Percentiles rank a stretch among this genome's conserved stretches.
Evolutionary conservation across 2,113 vertebrate species (phyloP).

Genomic region (Misgurnus mizolepis): DNA sequence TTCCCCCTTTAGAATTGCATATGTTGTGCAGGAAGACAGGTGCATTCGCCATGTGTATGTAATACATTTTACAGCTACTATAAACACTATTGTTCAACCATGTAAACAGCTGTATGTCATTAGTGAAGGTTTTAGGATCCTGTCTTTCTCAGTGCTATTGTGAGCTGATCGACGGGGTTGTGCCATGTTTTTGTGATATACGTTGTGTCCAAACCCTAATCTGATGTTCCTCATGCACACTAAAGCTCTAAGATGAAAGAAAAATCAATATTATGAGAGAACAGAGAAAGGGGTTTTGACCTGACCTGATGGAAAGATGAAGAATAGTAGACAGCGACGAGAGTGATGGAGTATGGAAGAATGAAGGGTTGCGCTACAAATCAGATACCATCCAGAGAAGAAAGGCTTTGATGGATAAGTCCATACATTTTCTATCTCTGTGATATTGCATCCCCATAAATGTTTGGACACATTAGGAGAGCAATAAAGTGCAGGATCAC

Average conservation of each 20-base stretch:
- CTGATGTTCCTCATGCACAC: constrained; percentile 33
- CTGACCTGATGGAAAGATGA: constrained; percentile 43
- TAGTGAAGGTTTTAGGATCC: background rate
- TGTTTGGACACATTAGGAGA: constrained; percentile 50
- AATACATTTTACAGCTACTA: constrained; percentile 23
- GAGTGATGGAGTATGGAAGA: constrained; percentile 2
- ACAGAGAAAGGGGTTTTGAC: constrained; percentile 20
- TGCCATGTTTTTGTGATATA: constrained; percentile 27
- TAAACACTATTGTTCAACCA: background rate
- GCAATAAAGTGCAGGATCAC: constrained; percentile 40
- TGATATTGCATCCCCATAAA: constrained; percentile 51
- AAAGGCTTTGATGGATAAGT: constrained; percentile 46
- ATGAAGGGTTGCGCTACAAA: background rate
- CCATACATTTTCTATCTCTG: background rate
- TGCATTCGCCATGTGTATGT: constrained; percentile 20
- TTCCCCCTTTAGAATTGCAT: background rate
- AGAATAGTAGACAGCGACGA: constrained; percentile 12
- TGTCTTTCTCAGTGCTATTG: constrained; percentile 12
- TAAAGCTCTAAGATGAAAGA: constrained; percentile 32
- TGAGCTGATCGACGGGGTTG: constrained; percentile 24
- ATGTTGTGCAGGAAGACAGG: background rate
- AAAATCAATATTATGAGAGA: constrained; percentile 51
- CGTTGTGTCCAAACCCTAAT: constrained; percentile 24
- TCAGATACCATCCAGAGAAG: constrained; percentile 29
- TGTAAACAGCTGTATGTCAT: constrained; percentile 9